Conservation (phyloP, 2,888 invertebrate species). For the Nebria salina region DNA sequence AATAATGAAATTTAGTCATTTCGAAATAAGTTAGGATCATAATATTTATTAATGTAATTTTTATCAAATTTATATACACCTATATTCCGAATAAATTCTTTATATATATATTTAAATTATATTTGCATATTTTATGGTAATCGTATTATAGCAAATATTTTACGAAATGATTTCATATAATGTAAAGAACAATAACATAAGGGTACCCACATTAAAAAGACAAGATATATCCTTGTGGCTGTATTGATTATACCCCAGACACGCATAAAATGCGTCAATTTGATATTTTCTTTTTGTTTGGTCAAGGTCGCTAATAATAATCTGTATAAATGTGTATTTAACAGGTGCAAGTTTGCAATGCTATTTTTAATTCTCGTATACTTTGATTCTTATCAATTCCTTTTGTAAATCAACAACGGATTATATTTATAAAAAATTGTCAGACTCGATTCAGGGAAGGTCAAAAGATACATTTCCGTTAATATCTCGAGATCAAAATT, state of each 20-base stretch:
- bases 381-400: no score
- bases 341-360: constrained; percentile 13
- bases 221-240: constrained; percentile 26
- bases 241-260: constrained; percentile 31
- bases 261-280: constrained; percentile 25
- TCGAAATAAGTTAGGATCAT: no score
- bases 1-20: no score
- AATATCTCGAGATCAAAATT: no score
- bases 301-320: constrained; percentile 21
- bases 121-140: neutral
- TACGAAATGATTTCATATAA: neutral
- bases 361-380: no score
- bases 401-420: no score
- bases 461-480: no score
- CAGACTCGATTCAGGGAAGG: no score
- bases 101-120: neutral
- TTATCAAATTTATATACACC: no score
- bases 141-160: neutral
- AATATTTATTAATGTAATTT: no score
- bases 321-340: constrained; percentile 15
- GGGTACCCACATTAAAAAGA: constrained; percentile 39
- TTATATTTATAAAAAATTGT: no score
- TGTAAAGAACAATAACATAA: constrained; percentile 34
- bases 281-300: constrained; percentile 21
- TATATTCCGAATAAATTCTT: no score